These are phyloP conservation scores for Sycophila sp. DNA, from an alignment of 1,140 invertebrate species.

Conservation along the genomic window DNA sequence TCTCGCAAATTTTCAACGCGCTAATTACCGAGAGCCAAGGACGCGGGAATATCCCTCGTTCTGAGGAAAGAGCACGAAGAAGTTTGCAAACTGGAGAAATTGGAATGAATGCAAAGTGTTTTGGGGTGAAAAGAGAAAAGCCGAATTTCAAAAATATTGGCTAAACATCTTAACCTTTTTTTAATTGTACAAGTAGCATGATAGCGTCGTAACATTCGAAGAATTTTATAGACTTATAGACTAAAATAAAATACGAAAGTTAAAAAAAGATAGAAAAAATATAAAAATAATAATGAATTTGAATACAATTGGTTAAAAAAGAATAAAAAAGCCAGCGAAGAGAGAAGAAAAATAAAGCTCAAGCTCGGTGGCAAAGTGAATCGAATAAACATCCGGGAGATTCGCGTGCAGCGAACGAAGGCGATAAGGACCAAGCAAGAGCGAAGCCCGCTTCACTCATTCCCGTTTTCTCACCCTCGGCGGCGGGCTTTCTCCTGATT, in stretches of 20 bases:
- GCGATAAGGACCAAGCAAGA: slow-evolving; percentile 36
- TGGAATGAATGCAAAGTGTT: background rate
- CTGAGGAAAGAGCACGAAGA: slow-evolving; percentile 32
- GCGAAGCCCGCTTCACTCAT: slow-evolving; percentile 44
- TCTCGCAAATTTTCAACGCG: slow-evolving; percentile 47
- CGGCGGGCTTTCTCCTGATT: slow-evolving; percentile 56
- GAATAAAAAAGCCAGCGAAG: slow-evolving; percentile 27
- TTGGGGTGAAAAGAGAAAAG: slow-evolving; percentile 20
- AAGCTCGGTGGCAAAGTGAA: slow-evolving; percentile 51
- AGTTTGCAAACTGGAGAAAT: slow-evolving; percentile 25
- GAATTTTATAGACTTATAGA: too few relatives aligned
- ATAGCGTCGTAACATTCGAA: too few relatives aligned
- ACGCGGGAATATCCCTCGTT: background rate
- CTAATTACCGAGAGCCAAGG: slow-evolving; percentile 53
- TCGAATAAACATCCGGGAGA: slow-evolving; percentile 61
- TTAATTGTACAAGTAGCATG: too few relatives aligned
- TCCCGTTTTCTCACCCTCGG: slow-evolving; percentile 38
- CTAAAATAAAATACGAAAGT: background rate
- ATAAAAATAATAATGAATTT: too few relatives aligned
- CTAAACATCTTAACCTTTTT: too few relatives aligned
- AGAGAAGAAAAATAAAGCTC: slow-evolving; percentile 12
- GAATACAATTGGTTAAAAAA: too few relatives aligned
- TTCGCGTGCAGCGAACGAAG: slow-evolving; percentile 14
- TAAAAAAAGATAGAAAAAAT: background rate
- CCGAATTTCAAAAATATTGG: background rate